These are phyloP conservation scores for Caenorhabditis sp. DNA, from an alignment of 2,888 invertebrate genomes.

Conservation along the genomic window DNA sequence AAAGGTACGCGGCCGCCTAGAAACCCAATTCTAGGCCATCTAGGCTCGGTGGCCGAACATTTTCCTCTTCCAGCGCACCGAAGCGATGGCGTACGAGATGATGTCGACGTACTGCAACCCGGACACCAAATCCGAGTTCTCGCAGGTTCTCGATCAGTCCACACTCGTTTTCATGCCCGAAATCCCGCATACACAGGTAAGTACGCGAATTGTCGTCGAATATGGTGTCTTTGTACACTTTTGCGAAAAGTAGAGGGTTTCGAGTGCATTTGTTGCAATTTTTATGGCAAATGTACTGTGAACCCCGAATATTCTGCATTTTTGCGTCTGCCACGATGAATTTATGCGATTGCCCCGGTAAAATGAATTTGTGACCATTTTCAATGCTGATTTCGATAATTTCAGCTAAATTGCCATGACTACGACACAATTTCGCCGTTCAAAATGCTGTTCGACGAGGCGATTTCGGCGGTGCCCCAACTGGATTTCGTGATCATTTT, in stretches of 20 bases:
- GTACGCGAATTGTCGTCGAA: too few species aligned
- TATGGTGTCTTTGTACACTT: too few species aligned
- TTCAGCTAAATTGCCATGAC: conserved; percentile 75
- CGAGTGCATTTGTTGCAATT: too few species aligned
- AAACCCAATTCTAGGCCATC: too few species aligned
- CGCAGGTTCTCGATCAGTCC: conserved; percentile 58
- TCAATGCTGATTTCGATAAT: background rate
- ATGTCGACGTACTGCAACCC: conserved; percentile 63
- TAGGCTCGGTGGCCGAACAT: too few species aligned
- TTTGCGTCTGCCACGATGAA: too few species aligned
- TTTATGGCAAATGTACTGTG: too few species aligned
- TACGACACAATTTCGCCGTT: conserved; percentile 77
- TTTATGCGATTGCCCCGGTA: too few species aligned
- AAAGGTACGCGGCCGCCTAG: too few species aligned
- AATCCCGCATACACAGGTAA: conserved; percentile 76
- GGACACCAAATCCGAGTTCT: conserved; percentile 28
- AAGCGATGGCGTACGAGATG: conserved; percentile 74
- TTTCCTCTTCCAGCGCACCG: conserved; percentile 76
- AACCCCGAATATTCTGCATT: too few species aligned
- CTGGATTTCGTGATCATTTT: conserved; percentile 74
- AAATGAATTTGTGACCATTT: background rate
- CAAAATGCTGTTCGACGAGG: conserved; percentile 65
- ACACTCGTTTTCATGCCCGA: conserved; percentile 74
- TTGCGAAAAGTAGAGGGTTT: too few species aligned
- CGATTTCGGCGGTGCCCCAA: conserved; percentile 66